Conservation (phyloP, 2,797 vertebrate species). For the Gastrophryne carolinensis region DNA sequence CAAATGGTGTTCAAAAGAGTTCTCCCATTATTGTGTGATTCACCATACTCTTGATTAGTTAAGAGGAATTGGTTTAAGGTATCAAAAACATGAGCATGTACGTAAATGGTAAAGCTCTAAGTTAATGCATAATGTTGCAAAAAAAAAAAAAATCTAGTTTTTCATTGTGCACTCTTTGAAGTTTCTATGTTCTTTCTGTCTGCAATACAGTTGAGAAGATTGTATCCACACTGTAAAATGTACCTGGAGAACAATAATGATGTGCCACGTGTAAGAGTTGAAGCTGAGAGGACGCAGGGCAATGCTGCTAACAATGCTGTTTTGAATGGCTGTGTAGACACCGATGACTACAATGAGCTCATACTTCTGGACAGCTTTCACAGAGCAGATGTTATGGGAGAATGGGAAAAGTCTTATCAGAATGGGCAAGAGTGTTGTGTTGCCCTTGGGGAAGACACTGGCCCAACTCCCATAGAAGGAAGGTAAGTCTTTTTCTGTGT, state of each 20-base stretch:
- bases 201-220: constrained; percentile 15
- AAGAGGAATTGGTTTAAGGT: no score
- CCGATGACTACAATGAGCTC: constrained; percentile 74
- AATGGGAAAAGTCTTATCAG: constrained; percentile 65
- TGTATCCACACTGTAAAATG: constrained; percentile 61
- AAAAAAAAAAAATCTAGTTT: no score
- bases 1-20: no score
- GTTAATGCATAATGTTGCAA: no score
- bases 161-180: no score
- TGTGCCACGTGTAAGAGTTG: constrained; percentile 57
- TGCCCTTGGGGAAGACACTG: constrained; percentile 65
- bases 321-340: constrained; percentile 60
- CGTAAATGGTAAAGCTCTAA: no score
- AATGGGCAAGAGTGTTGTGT: constrained; percentile 65
- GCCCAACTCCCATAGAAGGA: constrained; percentile 49
- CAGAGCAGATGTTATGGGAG: constrained; percentile 64
- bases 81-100: no score
- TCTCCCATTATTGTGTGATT: no score
- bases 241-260: constrained; percentile 76
- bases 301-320: constrained; percentile 52
- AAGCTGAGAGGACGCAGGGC: constrained; percentile 72
- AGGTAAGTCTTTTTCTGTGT: constrained; percentile 30
- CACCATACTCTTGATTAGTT: no score
- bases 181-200: background rate
- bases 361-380: constrained; percentile 74